Conservation (phyloP, 2,797 vertebrate species). For the Ispidina picta region DNA sequence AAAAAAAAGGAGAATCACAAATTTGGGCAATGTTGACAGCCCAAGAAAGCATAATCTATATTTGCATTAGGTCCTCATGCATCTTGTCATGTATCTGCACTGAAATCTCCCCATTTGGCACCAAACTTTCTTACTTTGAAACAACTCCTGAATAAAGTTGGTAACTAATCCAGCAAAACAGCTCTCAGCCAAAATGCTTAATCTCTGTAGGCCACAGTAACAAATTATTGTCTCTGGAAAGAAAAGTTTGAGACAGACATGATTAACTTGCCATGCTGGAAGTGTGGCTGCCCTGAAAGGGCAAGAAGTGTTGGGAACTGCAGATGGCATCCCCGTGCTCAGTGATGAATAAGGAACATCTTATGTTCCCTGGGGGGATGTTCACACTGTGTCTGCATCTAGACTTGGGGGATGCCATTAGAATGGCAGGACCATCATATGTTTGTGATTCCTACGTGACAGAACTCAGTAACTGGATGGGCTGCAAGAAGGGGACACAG, state of each 20-base stretch:
- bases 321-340: constrained; percentile 46
- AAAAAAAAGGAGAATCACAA: neutral
- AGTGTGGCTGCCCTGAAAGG: constrained; percentile 53
- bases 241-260: constrained; percentile 42
- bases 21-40: neutral
- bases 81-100: neutral
- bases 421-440: constrained; percentile 55
- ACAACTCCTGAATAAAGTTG: neutral
- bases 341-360: constrained; percentile 11
- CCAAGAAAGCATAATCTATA: neutral
- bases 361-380: constrained; percentile 51
- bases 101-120: constrained; percentile 19
- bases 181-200: neutral
- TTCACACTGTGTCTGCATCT: constrained; percentile 51
- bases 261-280: constrained; percentile 46
- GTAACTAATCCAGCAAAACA: neutral
- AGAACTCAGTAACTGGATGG: constrained; percentile 45
- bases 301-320: constrained; percentile 65
- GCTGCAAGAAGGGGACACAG: constrained; percentile 8
- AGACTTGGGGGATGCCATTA: constrained; percentile 49
- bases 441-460: constrained; percentile 26
- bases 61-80: constrained; percentile 1
- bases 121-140: constrained; percentile 14
- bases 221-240: neutral
- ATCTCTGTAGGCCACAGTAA: neutral